Percentiles rank a stretch among this genome's conserved stretches.
Conservation (phyloP, 2,888 invertebrate species). For the Dichetophora obliterata region DNA sequence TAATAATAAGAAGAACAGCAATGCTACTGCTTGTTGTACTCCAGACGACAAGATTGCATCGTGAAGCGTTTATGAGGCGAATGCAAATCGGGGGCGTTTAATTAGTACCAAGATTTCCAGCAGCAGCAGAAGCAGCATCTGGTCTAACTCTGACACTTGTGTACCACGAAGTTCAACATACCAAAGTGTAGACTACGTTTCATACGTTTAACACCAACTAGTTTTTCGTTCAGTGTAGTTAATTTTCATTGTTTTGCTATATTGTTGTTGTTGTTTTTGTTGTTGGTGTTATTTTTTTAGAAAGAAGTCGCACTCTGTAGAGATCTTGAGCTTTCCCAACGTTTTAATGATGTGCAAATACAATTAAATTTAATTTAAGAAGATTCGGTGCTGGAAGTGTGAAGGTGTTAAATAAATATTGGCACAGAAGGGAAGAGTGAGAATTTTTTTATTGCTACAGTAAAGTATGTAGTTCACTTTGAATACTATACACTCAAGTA, state of each 20-base stretch:
- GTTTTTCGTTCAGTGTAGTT: not conserved
- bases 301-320: not conserved
- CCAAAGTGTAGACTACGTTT: not conserved
- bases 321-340: not conserved
- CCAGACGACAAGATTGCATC: not conserved
- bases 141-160: not conserved
- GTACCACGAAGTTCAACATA: not conserved
- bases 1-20: slow-evolving; percentile 1
- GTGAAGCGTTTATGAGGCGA: not conserved
- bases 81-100: slow-evolving; percentile 40
- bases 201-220: not conserved
- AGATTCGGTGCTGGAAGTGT: not conserved
- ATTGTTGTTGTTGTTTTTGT: not conserved
- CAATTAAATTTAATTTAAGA: slow-evolving; percentile 14
- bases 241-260: not conserved
- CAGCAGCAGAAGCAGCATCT: not conserved
- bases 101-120: slow-evolving; percentile 30
- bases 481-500: not conserved
- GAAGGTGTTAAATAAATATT: not conserved
- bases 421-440: not conserved
- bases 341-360: slow-evolving; percentile 38
- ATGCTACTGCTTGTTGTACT: slow-evolving; percentile 17
- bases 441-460: not conserved
- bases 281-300: not conserved
- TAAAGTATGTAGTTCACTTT: not conserved